Base-by-base conservation (phyloP, 2,797 vertebrate genomes). In the Tarsius wallacei region DNA sequence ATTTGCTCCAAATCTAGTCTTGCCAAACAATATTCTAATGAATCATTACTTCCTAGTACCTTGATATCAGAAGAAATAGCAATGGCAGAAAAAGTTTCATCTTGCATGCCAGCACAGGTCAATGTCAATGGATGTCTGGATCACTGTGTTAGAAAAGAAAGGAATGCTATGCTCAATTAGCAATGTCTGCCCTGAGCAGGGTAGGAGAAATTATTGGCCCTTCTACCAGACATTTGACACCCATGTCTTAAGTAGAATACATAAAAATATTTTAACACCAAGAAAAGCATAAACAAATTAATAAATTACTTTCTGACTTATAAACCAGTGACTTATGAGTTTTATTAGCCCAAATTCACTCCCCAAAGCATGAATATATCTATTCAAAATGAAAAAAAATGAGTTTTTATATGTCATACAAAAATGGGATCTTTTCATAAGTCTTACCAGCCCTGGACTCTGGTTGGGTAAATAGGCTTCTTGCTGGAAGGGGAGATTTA, bases 281-380 rank as follows among this genome's bases (percentile, higher is more conserved):
- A 96, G 51, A 93, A 96, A 59, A 81, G 16, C 47, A 73, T 81
- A 90, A 84, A 80, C 10, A 86, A 70, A 22, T 71, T 82, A 84
- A 68, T 87, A 55, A 51, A 63, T 73, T 28, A 14, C 28, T 64
- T 89, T 95, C 53, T 80, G 28, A 88, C 15, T 94, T 80, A 74
- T 26, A 82, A 85, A 42, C 36, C 53, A 78, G 19, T 87, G 59
- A 64, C 63, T 47, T 82, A 8, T 87, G 57, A 84, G 59, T 90
- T 95, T 93, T 22, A 59, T 63, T 87, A 77, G 51, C 49, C 61
- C 42, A 87, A 66, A 31, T 66, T 5, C 21, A 64, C 78, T 93
- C 42, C 31, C 14, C 47, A 89, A 87, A 83, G n/a, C 24, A 73
- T 66, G 49, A 82, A 13, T 74, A 73, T 51, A 76, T 19, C 51